Conservation (phyloP, 1,140 invertebrate species). For the Diachasmimorpha longicaudata region DNA sequence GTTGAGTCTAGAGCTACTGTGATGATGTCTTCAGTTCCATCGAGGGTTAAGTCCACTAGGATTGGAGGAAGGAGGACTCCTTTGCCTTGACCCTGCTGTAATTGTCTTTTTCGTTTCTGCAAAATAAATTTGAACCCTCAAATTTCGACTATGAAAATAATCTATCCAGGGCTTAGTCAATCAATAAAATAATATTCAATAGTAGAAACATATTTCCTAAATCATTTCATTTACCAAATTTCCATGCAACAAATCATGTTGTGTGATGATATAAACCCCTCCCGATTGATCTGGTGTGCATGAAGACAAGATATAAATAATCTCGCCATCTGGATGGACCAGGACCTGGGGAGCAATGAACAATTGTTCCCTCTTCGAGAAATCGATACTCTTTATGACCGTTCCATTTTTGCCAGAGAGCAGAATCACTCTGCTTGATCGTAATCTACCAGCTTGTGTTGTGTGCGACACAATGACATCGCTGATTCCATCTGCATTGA, state of each 20-base stretch:
- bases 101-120: conserved; percentile 52
- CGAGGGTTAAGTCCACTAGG: conserved; percentile 77
- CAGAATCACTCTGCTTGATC: conserved; percentile 70
- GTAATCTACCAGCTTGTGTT: conserved; percentile 56
- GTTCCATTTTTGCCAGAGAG: conserved; percentile 75
- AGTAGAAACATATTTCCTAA: too few species aligned
- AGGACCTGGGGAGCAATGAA: conserved; percentile 75
- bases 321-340: conserved; percentile 65
- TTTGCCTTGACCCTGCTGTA: conserved; percentile 58
- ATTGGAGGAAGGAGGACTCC: conserved; percentile 74
- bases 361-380: conserved; percentile 74
- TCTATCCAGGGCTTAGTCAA: too few species aligned
- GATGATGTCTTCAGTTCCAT: conserved; percentile 77
- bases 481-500: conserved; percentile 73
- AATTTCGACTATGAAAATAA: too few species aligned
- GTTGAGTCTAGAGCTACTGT: conserved; percentile 75
- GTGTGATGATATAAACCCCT: conserved; percentile 70
- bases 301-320: conserved; percentile 73
- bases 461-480: conserved; percentile 78
- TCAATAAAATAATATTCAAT: too few species aligned
- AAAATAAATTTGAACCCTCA: conserved; percentile 21
- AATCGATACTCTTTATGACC: conserved; percentile 68
- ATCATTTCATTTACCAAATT: conserved; percentile 55
- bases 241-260: conserved; percentile 66
- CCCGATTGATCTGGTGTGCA: conserved; percentile 77